Conservation (phyloP, 1,140 invertebrate genomes). For the Reticulitermes speratus region DNA sequence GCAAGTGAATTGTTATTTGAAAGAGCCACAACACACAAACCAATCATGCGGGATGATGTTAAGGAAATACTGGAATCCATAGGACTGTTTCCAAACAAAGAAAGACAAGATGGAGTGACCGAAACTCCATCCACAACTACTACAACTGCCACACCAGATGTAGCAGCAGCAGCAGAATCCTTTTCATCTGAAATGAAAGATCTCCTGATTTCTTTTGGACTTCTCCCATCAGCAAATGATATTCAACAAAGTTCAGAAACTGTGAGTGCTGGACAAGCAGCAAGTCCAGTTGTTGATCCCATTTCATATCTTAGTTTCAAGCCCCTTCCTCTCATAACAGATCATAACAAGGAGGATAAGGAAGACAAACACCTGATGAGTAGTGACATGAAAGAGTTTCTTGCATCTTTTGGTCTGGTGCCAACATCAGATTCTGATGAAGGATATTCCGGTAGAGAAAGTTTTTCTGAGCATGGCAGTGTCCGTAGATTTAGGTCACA, state of each 20-base stretch:
- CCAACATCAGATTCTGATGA: slow-evolving; percentile 35
- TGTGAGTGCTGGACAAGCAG: not conserved
- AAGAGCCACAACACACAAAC: slow-evolving; percentile 27
- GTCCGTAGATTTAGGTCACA: slow-evolving; percentile 2
- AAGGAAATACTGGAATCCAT: slow-evolving; percentile 38
- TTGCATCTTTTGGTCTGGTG: slow-evolving; percentile 57
- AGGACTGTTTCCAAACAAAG: slow-evolving; percentile 30
- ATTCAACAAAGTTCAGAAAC: slow-evolving; percentile 12
- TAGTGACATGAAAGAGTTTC: slow-evolving; percentile 56
- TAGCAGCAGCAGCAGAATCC: slow-evolving; percentile 42
- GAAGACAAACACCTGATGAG: slow-evolving; percentile 37
- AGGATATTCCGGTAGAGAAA: not conserved
- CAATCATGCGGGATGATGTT: slow-evolving; percentile 33
- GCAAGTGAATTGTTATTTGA: not conserved
- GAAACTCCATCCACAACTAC: slow-evolving; percentile 27
- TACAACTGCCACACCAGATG: slow-evolving; percentile 40
- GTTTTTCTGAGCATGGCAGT: not conserved
- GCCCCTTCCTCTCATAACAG: slow-evolving; percentile 52
- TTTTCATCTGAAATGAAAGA: slow-evolving; percentile 50
- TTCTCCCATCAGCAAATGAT: slow-evolving; percentile 36
- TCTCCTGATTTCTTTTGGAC: slow-evolving; percentile 48
- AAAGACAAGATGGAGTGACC: not conserved
- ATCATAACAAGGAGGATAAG: slow-evolving; percentile 38
- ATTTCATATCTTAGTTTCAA: slow-evolving; percentile 59
- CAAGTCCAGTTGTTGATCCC: slow-evolving; percentile 41